Base-by-base conservation (phyloP, 1,140 invertebrate genomes). In the Phenacoccus solenopsis region DNA sequence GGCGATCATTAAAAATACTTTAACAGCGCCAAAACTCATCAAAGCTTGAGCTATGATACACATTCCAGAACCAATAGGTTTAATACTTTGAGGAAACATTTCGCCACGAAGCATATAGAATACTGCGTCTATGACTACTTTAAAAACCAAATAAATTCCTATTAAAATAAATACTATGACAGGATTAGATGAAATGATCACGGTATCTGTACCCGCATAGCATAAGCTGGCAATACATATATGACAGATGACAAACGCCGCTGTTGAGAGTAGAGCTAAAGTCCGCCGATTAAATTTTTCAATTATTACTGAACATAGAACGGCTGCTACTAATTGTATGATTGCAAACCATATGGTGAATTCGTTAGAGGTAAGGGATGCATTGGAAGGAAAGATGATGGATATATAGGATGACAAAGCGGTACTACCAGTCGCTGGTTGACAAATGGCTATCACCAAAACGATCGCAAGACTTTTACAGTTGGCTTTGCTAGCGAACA, bases 241-340 rank as follows among this genome's bases (percentile, higher is more conserved):
- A n/a, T 49, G 38, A n/a, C 38, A 49, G 3, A 49, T 10, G 16
- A 49, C 2, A 16, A 49, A 49, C 13, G 20, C 38, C 5, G 20
- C 13, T 10, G 13, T 49, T 3, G 5, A 49, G 20, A 49, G 38
- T 49, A 49, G 20, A 5, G 38, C 38, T 49, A 64, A 24, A 27
- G 22, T 13, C 13, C 59, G 10, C 22, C 59, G 10, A 3, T 27
- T 27, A 16, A 64, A 16, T 64, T 64, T 64, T 64, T 64, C 59
- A 16, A 64, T 64, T 24, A 64, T 24, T 10, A 27, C 10, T 2
- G 21, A 7, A 10, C 22, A 75, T 81, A 88, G 0, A 90, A 85
- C 0, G 93, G 93, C 28, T 91, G 81, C 0, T 80, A 77, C 76
- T 92, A 64, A 22, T 16, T 64, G 59, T 25, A 64, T 64, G 2